These are phyloP conservation scores for Hippocampus mohnikei DNA, from an alignment of 2,113 vertebrate species.

Conservation along the genomic window DNA sequence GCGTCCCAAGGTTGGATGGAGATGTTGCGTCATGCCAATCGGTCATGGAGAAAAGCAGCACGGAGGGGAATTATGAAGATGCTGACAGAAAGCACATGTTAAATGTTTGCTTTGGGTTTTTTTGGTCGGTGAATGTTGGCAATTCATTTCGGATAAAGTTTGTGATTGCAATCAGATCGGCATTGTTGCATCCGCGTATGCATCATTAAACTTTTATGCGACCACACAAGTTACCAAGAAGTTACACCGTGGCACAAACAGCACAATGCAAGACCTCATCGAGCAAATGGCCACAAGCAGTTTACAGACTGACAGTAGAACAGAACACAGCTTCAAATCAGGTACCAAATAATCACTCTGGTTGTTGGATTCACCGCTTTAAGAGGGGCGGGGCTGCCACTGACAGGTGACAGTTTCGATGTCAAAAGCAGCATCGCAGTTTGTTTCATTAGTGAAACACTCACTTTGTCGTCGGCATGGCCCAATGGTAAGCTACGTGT, in stretches of 20 bases:
- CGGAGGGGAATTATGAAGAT: constrained; percentile 11
- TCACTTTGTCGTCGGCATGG: no score
- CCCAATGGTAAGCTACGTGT: no score
- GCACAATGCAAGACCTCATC: constrained; percentile 40
- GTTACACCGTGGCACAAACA: constrained; percentile 35
- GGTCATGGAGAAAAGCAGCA: constrained; percentile 23
- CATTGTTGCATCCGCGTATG: constrained; percentile 44
- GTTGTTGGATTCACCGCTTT: no score
- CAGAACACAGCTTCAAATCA: background rate
- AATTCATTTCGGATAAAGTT: constrained; percentile 37
- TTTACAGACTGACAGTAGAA: background rate
- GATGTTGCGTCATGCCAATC: constrained; percentile 35
- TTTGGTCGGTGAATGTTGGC: constrained; percentile 24
- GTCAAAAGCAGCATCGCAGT: no score
- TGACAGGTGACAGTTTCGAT: no score
- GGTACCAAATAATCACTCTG: background rate
- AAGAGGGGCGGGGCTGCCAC: no score
- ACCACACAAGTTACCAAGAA: constrained; percentile 13
- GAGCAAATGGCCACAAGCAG: constrained; percentile 21
- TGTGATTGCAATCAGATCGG: constrained; percentile 57
- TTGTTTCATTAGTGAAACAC: no score
- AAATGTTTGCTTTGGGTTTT: constrained; percentile 9
- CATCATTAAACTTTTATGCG: constrained; percentile 53
- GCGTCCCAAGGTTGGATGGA: constrained; percentile 37
- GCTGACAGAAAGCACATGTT: constrained; percentile 20